Percentiles rank a stretch among this genome's conserved stretches.
Evolutionary conservation across 2,113 vertebrate species (phyloP).

Genomic region (Arenaria interpres): DNA sequence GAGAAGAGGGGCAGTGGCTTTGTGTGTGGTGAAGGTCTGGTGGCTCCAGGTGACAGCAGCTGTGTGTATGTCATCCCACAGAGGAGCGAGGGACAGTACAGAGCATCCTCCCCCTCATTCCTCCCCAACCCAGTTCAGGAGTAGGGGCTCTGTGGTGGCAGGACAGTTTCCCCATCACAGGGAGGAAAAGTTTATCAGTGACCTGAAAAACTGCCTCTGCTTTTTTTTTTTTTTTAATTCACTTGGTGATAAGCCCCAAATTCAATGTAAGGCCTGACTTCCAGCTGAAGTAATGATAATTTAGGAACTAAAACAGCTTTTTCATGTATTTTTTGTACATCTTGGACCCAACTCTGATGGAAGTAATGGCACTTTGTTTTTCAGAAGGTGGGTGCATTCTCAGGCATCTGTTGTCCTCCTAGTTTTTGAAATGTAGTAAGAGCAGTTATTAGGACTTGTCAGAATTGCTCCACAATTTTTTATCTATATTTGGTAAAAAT

Average conservation of each 20-base stretch:
- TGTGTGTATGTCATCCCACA: background rate
- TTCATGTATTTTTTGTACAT: background rate
- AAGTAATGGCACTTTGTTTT: background rate
- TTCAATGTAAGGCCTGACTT: background rate
- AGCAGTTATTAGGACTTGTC: background rate
- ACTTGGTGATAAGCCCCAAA: background rate
- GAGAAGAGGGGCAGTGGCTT: background rate
- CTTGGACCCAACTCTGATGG: background rate
- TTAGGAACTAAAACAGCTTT: background rate
- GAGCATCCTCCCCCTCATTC: fast-evolving
- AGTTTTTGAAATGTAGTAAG: background rate
- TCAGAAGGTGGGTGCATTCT: background rate
- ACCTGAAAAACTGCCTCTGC: background rate
- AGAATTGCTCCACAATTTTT: background rate
- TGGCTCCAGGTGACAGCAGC: background rate
- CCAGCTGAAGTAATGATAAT: background rate
- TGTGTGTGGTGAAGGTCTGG: background rate
- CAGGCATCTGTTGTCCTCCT: background rate
- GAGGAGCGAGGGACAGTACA: background rate
- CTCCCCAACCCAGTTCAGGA: background rate
- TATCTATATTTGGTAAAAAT: slow-evolving; percentile 11
- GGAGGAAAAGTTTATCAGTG: background rate
- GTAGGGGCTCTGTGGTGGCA: background rate
- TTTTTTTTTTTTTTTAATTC: background rate
- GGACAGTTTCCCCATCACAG: background rate